Conservation (phyloP, 2,888 invertebrate species). For the Metalampra italica region DNA sequence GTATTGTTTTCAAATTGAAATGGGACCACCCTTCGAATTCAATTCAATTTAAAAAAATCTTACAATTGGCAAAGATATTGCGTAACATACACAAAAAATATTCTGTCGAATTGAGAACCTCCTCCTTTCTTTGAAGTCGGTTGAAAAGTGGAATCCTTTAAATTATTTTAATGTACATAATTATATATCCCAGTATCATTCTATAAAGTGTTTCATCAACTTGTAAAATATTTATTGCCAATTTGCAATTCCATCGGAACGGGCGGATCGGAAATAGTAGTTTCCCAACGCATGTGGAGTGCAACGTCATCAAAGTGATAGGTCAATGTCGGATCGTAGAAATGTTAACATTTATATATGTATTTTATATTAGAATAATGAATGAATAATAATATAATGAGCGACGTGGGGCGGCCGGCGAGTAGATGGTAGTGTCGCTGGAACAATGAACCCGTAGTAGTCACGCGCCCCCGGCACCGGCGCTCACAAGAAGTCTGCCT, state of each 20-base stretch:
- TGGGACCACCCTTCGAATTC: too few species aligned
- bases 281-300: background rate
- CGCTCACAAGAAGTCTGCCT: conserved; percentile 1
- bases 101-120: too few species aligned
- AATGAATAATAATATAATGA: conserved; percentile 12
- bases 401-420: conserved; percentile 8
- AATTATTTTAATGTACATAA: too few species aligned
- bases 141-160: too few species aligned
- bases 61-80: too few species aligned
- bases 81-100: too few species aligned
- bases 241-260: background rate
- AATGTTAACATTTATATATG: conserved; percentile 30
- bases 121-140: too few species aligned
- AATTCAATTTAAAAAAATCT: too few species aligned
- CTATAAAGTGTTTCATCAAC: too few species aligned
- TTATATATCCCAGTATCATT: background rate
- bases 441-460: conserved; percentile 33
- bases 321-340: conserved; percentile 22
- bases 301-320: conserved; percentile 9
- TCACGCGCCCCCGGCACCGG: conserved; percentile 14
- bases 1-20: too few species aligned
- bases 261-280: background rate
- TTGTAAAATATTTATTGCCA: too few species aligned
- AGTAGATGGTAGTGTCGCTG: conserved; percentile 11
- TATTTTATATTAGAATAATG: conserved; percentile 26